These are phyloP conservation scores for Drosophila bunnanda DNA, from an alignment of 2,888 invertebrate genomes.

Conservation along the genomic window DNA sequence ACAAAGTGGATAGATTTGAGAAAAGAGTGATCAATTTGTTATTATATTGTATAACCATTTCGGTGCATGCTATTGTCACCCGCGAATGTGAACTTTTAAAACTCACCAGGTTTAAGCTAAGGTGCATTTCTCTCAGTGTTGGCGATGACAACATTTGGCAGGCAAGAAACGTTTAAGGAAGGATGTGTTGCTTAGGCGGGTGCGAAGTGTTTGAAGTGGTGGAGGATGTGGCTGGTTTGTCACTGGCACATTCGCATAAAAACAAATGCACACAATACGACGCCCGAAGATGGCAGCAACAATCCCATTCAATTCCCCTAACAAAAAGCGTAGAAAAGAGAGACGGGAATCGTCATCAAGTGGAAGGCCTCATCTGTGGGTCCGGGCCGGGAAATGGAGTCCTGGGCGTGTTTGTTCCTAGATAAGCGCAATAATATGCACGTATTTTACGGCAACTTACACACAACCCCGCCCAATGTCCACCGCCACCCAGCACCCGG, in stretches of 20 bases:
- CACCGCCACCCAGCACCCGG: constrained; percentile 8
- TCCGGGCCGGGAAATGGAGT: constrained; percentile 57
- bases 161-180: constrained; percentile 79
- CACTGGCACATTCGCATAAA: constrained; percentile 64
- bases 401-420: constrained; percentile 80
- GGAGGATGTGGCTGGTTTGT: constrained; percentile 48
- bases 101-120: neutral
- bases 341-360: constrained; percentile 60
- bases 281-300: constrained; percentile 35
- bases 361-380: constrained; percentile 51
- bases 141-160: constrained; percentile 70
- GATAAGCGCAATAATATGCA: constrained; percentile 80
- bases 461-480: constrained; percentile 12
- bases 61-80: no score
- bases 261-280: constrained; percentile 72
- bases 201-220: constrained; percentile 31
- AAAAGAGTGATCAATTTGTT: no score
- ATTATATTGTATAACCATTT: no score
- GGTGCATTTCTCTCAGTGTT: constrained; percentile 8
- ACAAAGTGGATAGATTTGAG: no score
- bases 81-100: neutral
- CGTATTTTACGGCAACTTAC: constrained; percentile 69
- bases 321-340: constrained; percentile 30
- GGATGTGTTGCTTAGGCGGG: constrained; percentile 74
- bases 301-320: constrained; percentile 49